Conservation (phyloP, 2,113 vertebrate species). For the Eulemur macaco region DNA sequence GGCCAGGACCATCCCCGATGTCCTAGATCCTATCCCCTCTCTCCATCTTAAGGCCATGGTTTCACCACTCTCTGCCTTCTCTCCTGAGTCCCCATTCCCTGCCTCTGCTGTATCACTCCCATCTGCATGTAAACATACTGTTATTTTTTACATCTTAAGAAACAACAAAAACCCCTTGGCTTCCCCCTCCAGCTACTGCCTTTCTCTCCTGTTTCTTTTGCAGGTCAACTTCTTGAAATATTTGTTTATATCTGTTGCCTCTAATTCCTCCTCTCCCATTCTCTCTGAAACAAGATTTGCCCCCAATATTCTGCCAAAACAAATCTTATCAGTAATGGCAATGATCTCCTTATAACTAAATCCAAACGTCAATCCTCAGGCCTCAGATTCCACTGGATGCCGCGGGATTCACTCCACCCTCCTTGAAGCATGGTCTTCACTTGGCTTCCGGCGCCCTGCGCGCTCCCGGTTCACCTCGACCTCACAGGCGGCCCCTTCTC, state of each 20-base stretch:
- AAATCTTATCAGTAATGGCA: not conserved
- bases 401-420: no score
- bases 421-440: not conserved
- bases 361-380: not conserved
- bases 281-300: not conserved
- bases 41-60: not conserved
- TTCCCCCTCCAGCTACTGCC: not conserved
- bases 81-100: not conserved
- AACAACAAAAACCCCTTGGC: not conserved
- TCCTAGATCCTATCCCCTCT: not conserved
- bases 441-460: accelerated
- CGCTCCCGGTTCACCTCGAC: not conserved
- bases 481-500: not conserved
- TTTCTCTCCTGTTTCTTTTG: not conserved
- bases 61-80: not conserved
- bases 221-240: not conserved
- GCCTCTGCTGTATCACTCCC: not conserved
- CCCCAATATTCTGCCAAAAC: no score
- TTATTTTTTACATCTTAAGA: not conserved
- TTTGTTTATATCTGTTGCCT: not conserved
- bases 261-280: not conserved
- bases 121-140: not conserved
- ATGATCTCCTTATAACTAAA: not conserved
- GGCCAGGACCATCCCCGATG: no score
- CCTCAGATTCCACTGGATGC: accelerated